phyloP scores from a whole-genome alignment of 2,888 invertebrate genomes.

The Syrphus vitripennis region DNA sequence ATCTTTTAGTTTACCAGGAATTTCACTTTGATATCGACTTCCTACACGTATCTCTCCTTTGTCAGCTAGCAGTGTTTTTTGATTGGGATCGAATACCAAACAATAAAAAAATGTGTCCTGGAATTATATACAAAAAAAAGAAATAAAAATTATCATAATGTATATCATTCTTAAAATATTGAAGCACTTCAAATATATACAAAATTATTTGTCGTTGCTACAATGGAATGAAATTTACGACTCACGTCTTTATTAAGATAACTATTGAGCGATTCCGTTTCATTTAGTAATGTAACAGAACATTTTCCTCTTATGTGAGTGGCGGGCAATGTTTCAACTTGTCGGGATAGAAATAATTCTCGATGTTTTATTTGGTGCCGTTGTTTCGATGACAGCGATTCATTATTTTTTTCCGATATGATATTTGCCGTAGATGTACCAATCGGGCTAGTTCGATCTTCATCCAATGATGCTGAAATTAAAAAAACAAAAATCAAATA shows the following conservation, averaged over 20 bases:
- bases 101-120: constrained; percentile 99
- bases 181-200: constrained; percentile 25
- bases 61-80: constrained; percentile 99
- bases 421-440: constrained; percentile 74
- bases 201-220: constrained; percentile 32
- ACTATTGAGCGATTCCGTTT: constrained; percentile 97
- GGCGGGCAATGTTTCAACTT: constrained; percentile 98
- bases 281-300: constrained; percentile 98
- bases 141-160: constrained; percentile 24
- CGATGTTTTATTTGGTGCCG: constrained; percentile 98
- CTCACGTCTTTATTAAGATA: constrained; percentile 97
- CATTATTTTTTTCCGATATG: constrained; percentile 80
- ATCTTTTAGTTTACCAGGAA: constrained; percentile 90
- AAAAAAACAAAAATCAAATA: constrained; percentile 11
- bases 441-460: constrained; percentile 83
- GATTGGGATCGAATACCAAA: constrained; percentile 99
- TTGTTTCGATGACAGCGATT: constrained; percentile 91
- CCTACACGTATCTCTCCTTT: constrained; percentile 97
- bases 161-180: neutral
- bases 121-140: constrained; percentile 75
- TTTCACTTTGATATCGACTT: constrained; percentile 97
- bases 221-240: constrained; percentile 78
- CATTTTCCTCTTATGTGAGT: constrained; percentile 99
- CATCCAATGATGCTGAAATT: constrained; percentile 85
- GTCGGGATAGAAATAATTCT: constrained; percentile 98